Base-by-base conservation (phyloP, 2,888 invertebrate genomes). In the Desoria tigrina region DNA sequence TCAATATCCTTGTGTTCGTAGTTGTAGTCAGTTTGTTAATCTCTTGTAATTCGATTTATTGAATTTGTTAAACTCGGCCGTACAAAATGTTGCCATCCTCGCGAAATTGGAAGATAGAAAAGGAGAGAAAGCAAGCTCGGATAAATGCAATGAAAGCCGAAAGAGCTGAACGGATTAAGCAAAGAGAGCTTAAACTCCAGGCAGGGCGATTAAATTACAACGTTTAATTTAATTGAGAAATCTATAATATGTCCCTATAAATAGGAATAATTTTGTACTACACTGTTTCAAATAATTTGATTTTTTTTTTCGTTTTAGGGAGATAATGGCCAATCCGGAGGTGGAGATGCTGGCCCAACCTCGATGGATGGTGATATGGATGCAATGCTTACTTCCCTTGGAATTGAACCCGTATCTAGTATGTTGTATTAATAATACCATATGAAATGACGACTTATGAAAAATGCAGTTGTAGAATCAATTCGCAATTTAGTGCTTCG, bases 311-410 rank as follows among this genome's bases (percentile, higher is more conserved):
- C 59, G 11, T 32, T 65, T 56, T 42, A 74, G 74, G 72, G 72
- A 51, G 71, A 64, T 49, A 58, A 62, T 1, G 50, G 69, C 16
- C 71, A 71, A 24, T 65, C 59, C 6, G 69, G 69, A 16, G 51
- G 62, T 24, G 63, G 71, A 37, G 74, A 72, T 49, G 70, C 70
- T 9, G 74, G 74, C 4, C 72, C 70, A 67, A 68, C 71, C 23
- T 75, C 67, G 1, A 45, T 72, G 49, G 65, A 62, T n/a, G 72
- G 70, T 62, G 66, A 66, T 66, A 80, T 93, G 66, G 92, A 94
- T 81, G 91, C 92, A 78, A 89, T 93, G 88, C 84, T 94, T 49
- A 88, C 89, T 1, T 90, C 90, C 1, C 82, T 93, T 59, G 93
- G 92, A 54, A 90, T 94, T 75, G 91, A 92, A 2, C 91, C 93